phyloP scores from a whole-genome alignment of 2,888 invertebrate species.

The Amphipoea oculea region DNA sequence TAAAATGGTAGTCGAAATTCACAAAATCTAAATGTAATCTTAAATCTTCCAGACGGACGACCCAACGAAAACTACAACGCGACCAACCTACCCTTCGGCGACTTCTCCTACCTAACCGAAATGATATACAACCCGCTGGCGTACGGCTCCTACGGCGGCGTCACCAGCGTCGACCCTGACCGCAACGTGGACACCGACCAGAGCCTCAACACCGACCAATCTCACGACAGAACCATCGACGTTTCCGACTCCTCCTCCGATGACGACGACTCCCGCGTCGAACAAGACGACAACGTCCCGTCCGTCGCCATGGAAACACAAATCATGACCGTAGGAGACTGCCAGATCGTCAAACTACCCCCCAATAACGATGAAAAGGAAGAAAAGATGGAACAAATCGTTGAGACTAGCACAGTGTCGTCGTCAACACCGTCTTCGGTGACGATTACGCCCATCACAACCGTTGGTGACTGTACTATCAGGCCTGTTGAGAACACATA shows the following conservation, averaged over 20 bases:
- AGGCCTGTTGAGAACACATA: conserved; percentile 87
- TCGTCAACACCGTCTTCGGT: conserved; percentile 82
- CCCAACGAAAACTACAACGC: conserved; percentile 90
- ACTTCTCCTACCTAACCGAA: conserved; percentile 89
- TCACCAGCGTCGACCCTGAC: conserved; percentile 82
- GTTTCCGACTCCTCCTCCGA: conserved; percentile 85
- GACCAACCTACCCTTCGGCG: conserved; percentile 89
- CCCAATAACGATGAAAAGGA: conserved; percentile 79
- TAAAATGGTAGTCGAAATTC: not conserved
- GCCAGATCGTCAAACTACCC: conserved; percentile 88
- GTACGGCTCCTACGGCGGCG: conserved; percentile 80
- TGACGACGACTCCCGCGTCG: conserved; percentile 82
- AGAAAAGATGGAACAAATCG: conserved; percentile 74
- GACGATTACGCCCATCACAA: conserved; percentile 87
- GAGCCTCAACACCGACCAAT: conserved; percentile 71
- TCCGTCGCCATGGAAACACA: conserved; percentile 83
- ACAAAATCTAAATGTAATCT: not conserved
- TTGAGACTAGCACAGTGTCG: conserved; percentile 71
- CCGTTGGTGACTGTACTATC: conserved; percentile 88
- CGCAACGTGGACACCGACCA: conserved; percentile 80
- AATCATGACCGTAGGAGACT: conserved; percentile 89
- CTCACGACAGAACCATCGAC: conserved; percentile 85
- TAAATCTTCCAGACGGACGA: conserved; percentile 80
- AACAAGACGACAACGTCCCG: conserved; percentile 82
- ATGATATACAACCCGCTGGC: conserved; percentile 88